Conservation (phyloP, 2,797 vertebrate species). For the Valencia hispanica region DNA sequence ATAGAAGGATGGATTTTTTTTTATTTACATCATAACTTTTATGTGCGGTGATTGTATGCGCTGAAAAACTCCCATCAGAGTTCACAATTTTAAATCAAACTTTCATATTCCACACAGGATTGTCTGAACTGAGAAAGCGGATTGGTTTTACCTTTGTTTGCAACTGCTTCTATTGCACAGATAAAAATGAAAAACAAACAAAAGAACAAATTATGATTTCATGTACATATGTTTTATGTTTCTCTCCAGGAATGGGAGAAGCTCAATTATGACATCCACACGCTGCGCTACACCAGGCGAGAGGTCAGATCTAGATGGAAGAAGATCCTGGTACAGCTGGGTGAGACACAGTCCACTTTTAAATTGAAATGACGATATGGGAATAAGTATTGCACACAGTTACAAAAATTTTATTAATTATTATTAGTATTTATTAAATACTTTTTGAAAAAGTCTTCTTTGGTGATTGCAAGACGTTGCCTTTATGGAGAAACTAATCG, state of each 20-base stretch:
- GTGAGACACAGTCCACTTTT: conserved; percentile 69
- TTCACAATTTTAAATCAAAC: neutral
- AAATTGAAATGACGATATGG: neutral
- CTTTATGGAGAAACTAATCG: neutral
- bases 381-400: neutral
- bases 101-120: neutral
- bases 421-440: neutral
- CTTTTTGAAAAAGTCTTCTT: neutral
- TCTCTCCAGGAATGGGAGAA: conserved; percentile 90
- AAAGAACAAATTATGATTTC: neutral
- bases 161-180: neutral
- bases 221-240: conserved; percentile 26
- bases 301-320: conserved; percentile 89
- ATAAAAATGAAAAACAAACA: neutral
- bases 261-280: conserved; percentile 92
- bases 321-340: conserved; percentile 88
- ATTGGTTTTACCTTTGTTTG: neutral
- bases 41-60: neutral
- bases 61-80: too few relatives aligned
- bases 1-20: too few relatives aligned
- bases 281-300: conserved; percentile 82
- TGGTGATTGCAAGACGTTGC: neutral
- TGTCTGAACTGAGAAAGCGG: too few relatives aligned
- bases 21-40: neutral
- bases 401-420: too few relatives aligned